A percentile compares a stretch with the other conserved stretches of the same genome.
phyloP scores from a whole-genome alignment of 1,140 invertebrate species.

The Medauroidea extradentata region DNA sequence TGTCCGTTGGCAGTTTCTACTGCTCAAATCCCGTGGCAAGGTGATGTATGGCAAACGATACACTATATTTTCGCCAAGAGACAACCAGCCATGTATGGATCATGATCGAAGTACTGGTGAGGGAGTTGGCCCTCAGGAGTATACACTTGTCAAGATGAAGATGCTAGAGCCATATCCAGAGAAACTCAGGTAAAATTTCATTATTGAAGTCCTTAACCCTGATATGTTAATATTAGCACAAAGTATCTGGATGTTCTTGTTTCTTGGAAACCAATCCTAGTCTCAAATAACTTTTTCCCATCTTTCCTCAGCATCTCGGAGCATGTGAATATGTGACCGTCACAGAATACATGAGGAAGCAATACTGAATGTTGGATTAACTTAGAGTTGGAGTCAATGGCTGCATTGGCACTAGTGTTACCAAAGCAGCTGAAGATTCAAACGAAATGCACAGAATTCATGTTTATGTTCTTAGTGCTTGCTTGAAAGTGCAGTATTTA shows the following conservation, averaged over 20 bases:
- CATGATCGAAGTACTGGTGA: conserved; percentile 95
- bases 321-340: too few species aligned
- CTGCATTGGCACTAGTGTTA: too few species aligned
- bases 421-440: too few species aligned
- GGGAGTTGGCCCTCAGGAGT: conserved; percentile 97
- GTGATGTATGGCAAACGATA: conserved; percentile 97
- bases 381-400: too few species aligned
- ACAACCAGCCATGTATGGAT: conserved; percentile 99
- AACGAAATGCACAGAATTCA: too few species aligned
- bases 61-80: conserved; percentile 94
- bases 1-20: conserved; percentile 93
- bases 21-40: conserved; percentile 83
- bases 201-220: background rate
- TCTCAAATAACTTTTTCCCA: background rate
- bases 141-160: conserved; percentile 95
- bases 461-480: too few species aligned
- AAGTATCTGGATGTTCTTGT: background rate
- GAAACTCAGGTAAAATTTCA: conserved; percentile 46
- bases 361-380: too few species aligned
- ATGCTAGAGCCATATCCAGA: conserved; percentile 68
- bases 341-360: too few species aligned
- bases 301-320: too few species aligned
- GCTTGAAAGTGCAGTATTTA: too few species aligned
- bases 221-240: background rate
- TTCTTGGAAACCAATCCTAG: background rate